Evolutionary conservation across 2,113 vertebrate genomes (phyloP), one percentile per base, ranked within the genome.

Genomic region (Pan paniscus): DNA sequence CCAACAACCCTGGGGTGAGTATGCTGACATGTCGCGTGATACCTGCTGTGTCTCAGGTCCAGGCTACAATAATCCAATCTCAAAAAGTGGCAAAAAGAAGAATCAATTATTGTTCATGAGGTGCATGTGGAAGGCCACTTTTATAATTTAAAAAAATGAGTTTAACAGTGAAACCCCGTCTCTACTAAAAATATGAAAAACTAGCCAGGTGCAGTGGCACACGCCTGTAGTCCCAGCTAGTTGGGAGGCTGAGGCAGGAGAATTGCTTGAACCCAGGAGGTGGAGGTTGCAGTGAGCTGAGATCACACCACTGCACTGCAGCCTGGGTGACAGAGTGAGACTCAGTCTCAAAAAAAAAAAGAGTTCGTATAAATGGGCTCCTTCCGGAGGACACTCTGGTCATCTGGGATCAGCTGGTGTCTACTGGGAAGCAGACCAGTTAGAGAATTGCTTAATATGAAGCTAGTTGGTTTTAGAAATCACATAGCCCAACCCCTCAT

Each of bases 1-100:
- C n/a, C 17, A 22, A 35, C 32, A 48, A 25, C 50, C 35, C 38
- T 16, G 68, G 30, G 61, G 94, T 96, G 82, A 97, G 95, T 90
- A n/a, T 2, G 13, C 30, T 32, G n/a, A 75, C 32, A n/a, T 13
- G 9, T n/a, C 35, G 11, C 7, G 0, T 20, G n/a, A 48, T 3
- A 61, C 25, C 17, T 52, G 18, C 55, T 68, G 18, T 16, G 89
- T 64, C 76, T 76, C 16, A 30, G 8, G 0, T 73, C 52, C 50
- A 52, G 89, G 40, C 61, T 68, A 9, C 13, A 43, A 70, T 68
- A 55, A 55, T 18, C 5, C n/a, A 50, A 81, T 13, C 20, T 18
- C 79, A 70, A 59, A 59, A 43, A 23, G 38, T 25, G 48, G 48
- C 16, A 52, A 30, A 48, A 75, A 67, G 43, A 76, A 67, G 30